phyloP scores from a whole-genome alignment of 2,888 invertebrate species.

The Octonoba sinensis region DNA sequence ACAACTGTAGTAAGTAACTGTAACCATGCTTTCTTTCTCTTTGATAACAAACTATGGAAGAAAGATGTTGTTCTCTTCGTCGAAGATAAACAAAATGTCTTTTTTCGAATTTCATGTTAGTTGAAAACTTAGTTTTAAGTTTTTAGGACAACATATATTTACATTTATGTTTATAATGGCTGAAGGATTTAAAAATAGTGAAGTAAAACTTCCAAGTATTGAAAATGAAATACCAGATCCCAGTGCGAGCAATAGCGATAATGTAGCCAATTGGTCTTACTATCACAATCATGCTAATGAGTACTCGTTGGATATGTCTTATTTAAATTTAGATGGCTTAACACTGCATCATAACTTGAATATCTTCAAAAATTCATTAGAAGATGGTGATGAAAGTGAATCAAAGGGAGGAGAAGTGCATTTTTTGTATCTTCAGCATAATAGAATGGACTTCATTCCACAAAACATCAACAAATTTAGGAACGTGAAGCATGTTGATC shows the following conservation, averaged over 20 bases:
- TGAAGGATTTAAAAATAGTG: conserved; percentile 28
- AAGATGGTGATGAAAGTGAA: conserved; percentile 75
- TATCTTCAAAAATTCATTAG: conserved; percentile 72
- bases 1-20: too few species aligned
- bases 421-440: conserved; percentile 73
- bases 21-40: neutral
- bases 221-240: neutral
- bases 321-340: conserved; percentile 76
- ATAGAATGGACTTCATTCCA: conserved; percentile 70
- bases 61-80: neutral
- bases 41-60: conserved; percentile 22
- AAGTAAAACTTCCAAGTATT: neutral
- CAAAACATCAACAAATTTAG: conserved; percentile 67
- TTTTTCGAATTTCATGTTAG: conserved; percentile 19
- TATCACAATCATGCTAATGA: conserved; percentile 39
- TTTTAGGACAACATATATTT: neutral
- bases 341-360: conserved; percentile 78
- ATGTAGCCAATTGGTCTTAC: conserved; percentile 32
- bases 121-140: neutral
- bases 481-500: conserved; percentile 84
- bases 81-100: conserved; percentile 9
- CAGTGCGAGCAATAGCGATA: conserved; percentile 5
- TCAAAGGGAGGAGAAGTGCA: conserved; percentile 76
- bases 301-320: conserved; percentile 76
- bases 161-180: conserved; percentile 12